Evolutionary conservation across 2,113 vertebrate genomes (phyloP).

Genomic region (Prietella phreatophila): DNA sequence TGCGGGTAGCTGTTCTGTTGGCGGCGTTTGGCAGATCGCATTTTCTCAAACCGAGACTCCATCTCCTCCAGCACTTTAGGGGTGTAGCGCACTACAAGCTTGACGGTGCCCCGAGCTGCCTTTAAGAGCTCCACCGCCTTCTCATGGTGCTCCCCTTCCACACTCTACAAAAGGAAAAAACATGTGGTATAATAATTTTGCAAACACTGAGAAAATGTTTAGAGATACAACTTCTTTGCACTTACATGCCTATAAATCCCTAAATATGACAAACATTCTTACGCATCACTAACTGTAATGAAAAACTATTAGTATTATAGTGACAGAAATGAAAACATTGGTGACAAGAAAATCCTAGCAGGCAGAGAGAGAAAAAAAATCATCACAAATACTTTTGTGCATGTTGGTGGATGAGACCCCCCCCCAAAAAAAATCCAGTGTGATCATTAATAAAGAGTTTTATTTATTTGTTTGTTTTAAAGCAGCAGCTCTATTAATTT

Average conservation of each 20-base stretch:
- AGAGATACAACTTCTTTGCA: background rate
- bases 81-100: conserved; percentile 93
- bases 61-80: conserved; percentile 96
- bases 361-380: background rate
- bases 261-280: background rate
- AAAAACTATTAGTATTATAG: background rate
- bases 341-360: too few relatives aligned
- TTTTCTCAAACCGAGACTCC: conserved; percentile 97
- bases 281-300: background rate
- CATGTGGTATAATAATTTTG: background rate
- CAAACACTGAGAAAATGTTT: background rate
- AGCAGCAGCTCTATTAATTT: too few relatives aligned
- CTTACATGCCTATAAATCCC: background rate
- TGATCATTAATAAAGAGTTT: background rate
- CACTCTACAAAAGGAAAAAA: conserved; percentile 75
- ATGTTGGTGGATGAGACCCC: background rate
- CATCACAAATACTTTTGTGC: background rate
- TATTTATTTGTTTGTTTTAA: too few relatives aligned
- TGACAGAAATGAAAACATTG: too few relatives aligned
- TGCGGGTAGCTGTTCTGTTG: conserved; percentile 88
- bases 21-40: conserved; percentile 96
- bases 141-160: conserved; percentile 96
- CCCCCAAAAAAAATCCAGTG: background rate
- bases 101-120: conserved; percentile 95
- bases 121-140: conserved; percentile 96